Conservation (phyloP, 2,888 invertebrate genomes). For the Ommatoiulus sabulosus region DNA sequence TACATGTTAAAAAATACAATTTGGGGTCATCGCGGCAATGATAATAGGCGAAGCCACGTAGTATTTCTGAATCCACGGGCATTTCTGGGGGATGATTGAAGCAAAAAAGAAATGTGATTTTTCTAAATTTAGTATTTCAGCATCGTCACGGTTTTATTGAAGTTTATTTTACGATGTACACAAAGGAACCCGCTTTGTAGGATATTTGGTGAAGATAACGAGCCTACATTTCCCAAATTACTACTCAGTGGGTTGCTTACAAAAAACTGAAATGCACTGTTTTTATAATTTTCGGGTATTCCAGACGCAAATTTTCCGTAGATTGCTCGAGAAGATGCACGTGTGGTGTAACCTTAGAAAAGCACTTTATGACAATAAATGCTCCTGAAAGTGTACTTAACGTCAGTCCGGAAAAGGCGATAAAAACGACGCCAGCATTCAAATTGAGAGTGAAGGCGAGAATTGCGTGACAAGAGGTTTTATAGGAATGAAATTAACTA, state of each 20-base stretch:
- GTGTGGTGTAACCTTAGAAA: background rate
- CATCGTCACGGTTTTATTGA: background rate
- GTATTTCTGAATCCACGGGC: background rate
- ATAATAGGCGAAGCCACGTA: too few relatives aligned
- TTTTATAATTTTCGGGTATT: background rate
- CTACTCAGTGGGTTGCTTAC: background rate
- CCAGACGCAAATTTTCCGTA: too few relatives aligned
- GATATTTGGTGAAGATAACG: background rate
- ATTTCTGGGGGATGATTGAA: background rate
- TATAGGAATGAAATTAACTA: too few relatives aligned
- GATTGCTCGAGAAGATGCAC: background rate
- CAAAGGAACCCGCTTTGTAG: background rate
- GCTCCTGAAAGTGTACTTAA: background rate
- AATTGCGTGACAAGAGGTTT: too few relatives aligned
- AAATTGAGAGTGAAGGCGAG: background rate
- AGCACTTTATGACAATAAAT: background rate
- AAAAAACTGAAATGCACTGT: background rate
- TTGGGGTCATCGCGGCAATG: too few relatives aligned
- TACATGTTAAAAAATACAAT: too few relatives aligned
- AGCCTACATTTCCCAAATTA: background rate
- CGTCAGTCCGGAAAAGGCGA: background rate
- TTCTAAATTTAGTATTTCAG: background rate
- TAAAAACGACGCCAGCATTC: background rate
- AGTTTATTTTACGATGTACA: background rate
- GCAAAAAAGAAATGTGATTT: too few relatives aligned